Conservation (phyloP, 2,113 vertebrate species). For the Tamias sibiricus region DNA sequence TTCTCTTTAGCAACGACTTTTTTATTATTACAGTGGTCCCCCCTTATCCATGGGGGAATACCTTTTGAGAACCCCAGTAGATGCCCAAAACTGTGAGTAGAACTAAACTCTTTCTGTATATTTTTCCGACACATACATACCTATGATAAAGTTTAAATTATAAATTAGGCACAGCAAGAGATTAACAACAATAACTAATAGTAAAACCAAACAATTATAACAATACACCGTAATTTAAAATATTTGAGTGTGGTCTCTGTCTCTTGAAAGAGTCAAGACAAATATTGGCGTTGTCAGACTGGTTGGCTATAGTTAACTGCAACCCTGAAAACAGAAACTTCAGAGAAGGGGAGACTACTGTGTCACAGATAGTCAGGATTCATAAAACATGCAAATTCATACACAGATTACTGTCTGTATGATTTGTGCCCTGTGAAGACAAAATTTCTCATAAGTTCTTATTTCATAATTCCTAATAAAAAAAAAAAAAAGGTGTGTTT, state of each 20-base stretch:
- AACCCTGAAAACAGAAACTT: not conserved
- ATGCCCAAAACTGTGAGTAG: not conserved
- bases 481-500: not conserved
- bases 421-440: not conserved
- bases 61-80: not conserved
- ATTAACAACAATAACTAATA: not conserved
- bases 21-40: not conserved
- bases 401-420: not conserved
- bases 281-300: not conserved
- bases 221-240: not conserved
- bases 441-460: not conserved
- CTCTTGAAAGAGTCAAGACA: not conserved
- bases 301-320: not conserved
- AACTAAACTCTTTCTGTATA: not conserved
- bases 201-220: not conserved
- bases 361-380: not conserved
- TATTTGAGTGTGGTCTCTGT: not conserved
- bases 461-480: not conserved
- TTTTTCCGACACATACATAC: not conserved
- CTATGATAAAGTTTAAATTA: not conserved
- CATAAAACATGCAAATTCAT: not conserved
- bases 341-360: too few species aligned
- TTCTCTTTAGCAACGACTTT: not conserved
- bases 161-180: not conserved
- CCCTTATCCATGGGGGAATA: not conserved